Percentiles rank a stretch among this genome's conserved stretches.
Evolutionary conservation across 2,113 vertebrate species (phyloP).

Genomic region (Naja naja): DNA sequence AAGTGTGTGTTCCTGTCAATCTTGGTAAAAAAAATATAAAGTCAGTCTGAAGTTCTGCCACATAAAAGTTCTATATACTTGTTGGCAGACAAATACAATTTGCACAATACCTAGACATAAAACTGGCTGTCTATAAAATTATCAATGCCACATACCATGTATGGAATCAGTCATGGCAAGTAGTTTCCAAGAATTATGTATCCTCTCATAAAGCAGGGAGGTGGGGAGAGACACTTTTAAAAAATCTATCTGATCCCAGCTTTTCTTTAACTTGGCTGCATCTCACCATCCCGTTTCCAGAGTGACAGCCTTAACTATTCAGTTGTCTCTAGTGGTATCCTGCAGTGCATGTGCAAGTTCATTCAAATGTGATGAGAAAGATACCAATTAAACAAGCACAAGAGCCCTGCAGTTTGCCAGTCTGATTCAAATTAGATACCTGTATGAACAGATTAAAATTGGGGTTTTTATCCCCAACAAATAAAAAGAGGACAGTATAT

Average conservation of each 20-base stretch:
- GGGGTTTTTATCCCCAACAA: slow-evolving; percentile 52
- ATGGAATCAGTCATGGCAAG: neutral
- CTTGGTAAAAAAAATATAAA: neutral
- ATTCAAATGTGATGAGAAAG: slow-evolving; percentile 65
- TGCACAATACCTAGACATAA: neutral
- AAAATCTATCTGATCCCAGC: slow-evolving; percentile 4
- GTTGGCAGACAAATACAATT: neutral
- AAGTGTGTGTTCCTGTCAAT: neutral
- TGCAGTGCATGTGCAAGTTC: slow-evolving; percentile 61
- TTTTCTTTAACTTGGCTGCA: slow-evolving; percentile 24
- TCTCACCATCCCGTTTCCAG: slow-evolving; percentile 43
- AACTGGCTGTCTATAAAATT: neutral
- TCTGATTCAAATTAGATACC: slow-evolving; percentile 64
- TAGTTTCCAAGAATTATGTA: slow-evolving; percentile 30
- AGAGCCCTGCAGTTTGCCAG: slow-evolving; percentile 59
- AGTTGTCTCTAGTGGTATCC: slow-evolving; percentile 53
- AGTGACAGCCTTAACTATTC: slow-evolving; percentile 54
- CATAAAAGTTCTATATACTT: neutral
- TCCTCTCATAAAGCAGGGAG: neutral
- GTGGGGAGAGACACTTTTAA: neutral
- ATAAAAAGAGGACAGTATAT: slow-evolving; percentile 54
- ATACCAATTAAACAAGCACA: slow-evolving; percentile 63
- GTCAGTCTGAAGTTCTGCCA: neutral
- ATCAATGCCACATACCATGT: neutral
- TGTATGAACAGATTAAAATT: slow-evolving; percentile 63